Evolutionary conservation across 2,888 invertebrate genomes (phyloP), one percentile per base, ranked within the genome.

Genomic region (Smittia sp.): DNA sequence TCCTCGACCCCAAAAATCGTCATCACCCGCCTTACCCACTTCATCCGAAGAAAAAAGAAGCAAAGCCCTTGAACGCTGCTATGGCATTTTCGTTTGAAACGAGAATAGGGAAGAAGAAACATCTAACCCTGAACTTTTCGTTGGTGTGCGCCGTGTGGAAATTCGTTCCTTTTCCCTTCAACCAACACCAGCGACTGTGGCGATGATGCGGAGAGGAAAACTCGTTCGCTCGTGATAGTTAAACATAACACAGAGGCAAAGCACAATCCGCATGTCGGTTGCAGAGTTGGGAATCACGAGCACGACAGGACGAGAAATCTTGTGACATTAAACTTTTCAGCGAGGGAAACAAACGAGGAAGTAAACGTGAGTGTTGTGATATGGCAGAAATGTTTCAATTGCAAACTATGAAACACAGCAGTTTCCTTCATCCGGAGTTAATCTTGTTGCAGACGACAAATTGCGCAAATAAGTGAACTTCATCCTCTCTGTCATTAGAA

Each of bases 61-160:
- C 38, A 54, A 72, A 72, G 72, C 72, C 72, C 72, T 72, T 72
- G 72, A 72, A 72, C 72, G 72, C 22, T 72, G 20, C 62, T 25
- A 72, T 72, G 72, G 39, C 72, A 72, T 63, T 63, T 25, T 13
- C 63, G n/a, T 24, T 27, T 63, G 46, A 52, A 22, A 13, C 15
- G 18, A 68, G 52, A 72, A 38, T 25, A 27, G 58, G 20, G 54
- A 72, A 72, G 72, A 72, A 72, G 72, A 58, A 72, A 38, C 27
- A 7, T 62, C 72, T 72, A 72, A 72, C 72, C 72, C 72, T 72
- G 72, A 72, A 72, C 72, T 72, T 72, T 72, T 32, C 18, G 27
- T 58, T 72, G 18, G 72, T 72, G 62, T 72, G 58, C 20, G 69
- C 9, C 18, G n/a, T 6, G 24, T 25, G 68, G 32, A 70, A 70